Conservation (phyloP, 2,797 vertebrate genomes). For the Lerista edwardsae region DNA sequence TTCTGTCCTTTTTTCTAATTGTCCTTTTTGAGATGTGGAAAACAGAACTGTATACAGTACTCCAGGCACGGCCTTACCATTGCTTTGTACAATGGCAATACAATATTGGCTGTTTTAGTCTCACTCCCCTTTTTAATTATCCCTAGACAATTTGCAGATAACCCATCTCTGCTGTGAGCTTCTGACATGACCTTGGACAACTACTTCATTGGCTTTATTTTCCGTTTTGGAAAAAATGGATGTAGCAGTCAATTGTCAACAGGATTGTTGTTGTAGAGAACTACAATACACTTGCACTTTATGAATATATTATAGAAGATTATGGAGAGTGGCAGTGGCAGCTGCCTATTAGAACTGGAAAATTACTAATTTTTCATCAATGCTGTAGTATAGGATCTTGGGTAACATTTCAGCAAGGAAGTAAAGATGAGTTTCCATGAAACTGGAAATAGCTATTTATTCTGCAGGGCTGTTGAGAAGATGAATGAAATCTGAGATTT, state of each 20-base stretch:
- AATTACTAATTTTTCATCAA: no score
- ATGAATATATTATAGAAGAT: not conserved
- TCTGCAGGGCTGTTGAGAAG: not conserved
- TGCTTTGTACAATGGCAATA: no score
- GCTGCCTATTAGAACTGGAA: not conserved
- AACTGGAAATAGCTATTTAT: not conserved
- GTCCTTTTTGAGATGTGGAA: no score
- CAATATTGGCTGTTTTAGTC: no score
- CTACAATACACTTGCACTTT: not conserved
- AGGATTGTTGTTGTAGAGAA: not conserved
- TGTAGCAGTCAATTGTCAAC: not conserved
- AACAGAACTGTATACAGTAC: no score
- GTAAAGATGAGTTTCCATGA: no score
- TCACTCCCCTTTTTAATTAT: no score
- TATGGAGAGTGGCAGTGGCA: not conserved
- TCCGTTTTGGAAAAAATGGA: not conserved
- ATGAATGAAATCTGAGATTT: not conserved
- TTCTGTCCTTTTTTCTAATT: no score
- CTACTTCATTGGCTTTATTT: not conserved
- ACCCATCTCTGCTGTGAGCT: not conserved
- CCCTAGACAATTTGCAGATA: no score
- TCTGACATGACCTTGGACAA: not conserved
- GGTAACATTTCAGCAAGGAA: not conserved
- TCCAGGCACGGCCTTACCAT: no score
- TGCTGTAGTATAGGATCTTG: not conserved